These are phyloP conservation scores for Pseudochromis fuscus DNA, from an alignment of 2,797 vertebrate species.

Conservation along the genomic window DNA sequence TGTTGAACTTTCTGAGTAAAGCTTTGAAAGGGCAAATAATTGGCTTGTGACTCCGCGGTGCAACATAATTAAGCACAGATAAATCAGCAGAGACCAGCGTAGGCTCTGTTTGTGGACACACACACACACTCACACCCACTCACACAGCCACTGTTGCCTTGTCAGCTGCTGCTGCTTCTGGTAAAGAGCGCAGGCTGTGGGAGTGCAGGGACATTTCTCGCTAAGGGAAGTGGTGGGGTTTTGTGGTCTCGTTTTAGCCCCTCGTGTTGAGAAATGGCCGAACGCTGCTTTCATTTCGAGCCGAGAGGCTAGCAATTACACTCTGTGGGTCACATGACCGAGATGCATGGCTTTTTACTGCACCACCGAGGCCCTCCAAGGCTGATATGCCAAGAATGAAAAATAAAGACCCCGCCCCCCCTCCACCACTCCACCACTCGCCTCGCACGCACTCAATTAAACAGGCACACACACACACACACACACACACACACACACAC, in stretches of 20 bases:
- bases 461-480: slow-evolving; percentile 39
- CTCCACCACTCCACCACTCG: slow-evolving; percentile 5
- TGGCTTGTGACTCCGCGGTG: slow-evolving; percentile 63
- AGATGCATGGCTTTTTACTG: slow-evolving; percentile 74
- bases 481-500: slow-evolving; percentile 29
- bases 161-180: slow-evolving; percentile 78
- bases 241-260: slow-evolving; percentile 75
- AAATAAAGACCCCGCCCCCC: slow-evolving; percentile 66
- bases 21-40: slow-evolving; percentile 70
- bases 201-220: slow-evolving; percentile 80
- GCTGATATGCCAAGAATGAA: slow-evolving; percentile 80
- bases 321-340: slow-evolving; percentile 55
- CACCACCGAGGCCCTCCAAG: slow-evolving; percentile 67
- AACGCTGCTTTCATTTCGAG: slow-evolving; percentile 74
- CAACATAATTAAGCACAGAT: slow-evolving; percentile 67
- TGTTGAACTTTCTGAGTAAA: slow-evolving; percentile 45
- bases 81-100: slow-evolving; percentile 60
- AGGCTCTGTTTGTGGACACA: slow-evolving; percentile 33
- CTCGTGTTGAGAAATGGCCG: slow-evolving; percentile 77
- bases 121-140: slow-evolving; percentile 22
- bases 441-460: slow-evolving; percentile 47
- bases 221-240: slow-evolving; percentile 80
- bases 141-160: slow-evolving; percentile 53
- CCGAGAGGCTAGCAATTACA: slow-evolving; percentile 70
- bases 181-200: slow-evolving; percentile 75